Evolutionary conservation across 2,113 vertebrate species (phyloP), one percentile per base, ranked within the genome.

Genomic region (Saimiri boliviensis): DNA sequence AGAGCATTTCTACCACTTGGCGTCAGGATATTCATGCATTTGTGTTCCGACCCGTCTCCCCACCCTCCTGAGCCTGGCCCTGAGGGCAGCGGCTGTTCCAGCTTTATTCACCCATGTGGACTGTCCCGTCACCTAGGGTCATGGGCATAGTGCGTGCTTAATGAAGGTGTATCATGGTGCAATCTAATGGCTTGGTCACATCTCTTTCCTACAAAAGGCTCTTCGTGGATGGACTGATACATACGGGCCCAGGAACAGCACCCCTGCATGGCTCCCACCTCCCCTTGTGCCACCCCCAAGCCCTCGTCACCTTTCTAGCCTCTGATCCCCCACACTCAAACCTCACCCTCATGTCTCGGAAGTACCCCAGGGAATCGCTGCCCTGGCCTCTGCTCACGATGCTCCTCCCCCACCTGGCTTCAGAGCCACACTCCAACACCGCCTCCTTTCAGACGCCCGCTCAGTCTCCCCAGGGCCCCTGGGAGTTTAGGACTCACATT

Each of bases 401-500:
- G 32, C 13, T 8, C 21, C 3, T 19, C 42, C 37, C 60, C 42
- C n/a, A 30, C 12, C n/a, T 12, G 2, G 40, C 37, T 13, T 8
- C 25, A 76, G 40, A 63, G 54, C 42, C 54, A 60, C 45, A 25
- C 32, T 30, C 17, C 1, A 21, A 42, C 13, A 8, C 45, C 16
- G 0, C n/a, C 37, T 9, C 71, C 37, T 47, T 84, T 21, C 11
- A 0, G 52, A 56, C 27, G 66, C 16, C 30, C 3, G 60, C 1
- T 16, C 45, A n/a, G 58, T 14, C 27, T 86, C 19, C 19, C 13
- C 71, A 3, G 52, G 2, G 40, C 8, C 58, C n/a, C 71, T 12
- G 1, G 0, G 1, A 40, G 35, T 30, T 23, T 12, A 56, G 82
- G 45, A 37, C 73, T 17, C 4, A 11, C 16, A 0, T 4, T 37